Conservation (phyloP, 2,113 vertebrate genomes). For the Anhinga anhinga region DNA sequence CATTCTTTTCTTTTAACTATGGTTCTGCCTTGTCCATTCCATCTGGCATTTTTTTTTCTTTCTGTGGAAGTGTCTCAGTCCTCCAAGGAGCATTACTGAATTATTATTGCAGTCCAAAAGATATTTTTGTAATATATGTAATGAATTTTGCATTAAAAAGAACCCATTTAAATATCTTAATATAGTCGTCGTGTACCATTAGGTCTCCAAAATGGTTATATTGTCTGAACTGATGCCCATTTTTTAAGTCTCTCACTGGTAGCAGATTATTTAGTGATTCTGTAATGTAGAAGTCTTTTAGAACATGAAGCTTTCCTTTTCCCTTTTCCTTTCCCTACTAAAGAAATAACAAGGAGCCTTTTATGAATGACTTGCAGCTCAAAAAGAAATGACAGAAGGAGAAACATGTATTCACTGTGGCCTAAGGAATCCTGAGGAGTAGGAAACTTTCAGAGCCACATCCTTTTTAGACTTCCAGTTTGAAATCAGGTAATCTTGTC, state of each 20-base stretch:
- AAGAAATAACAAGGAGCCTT: not conserved
- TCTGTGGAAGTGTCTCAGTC: not conserved
- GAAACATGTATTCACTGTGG: not conserved
- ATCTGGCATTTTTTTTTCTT: not conserved
- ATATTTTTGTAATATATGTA: not conserved
- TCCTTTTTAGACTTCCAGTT: not conserved
- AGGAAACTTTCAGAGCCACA: not conserved
- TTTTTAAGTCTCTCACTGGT: not conserved
- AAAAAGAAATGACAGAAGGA: not conserved
- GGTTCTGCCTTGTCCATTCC: not conserved
- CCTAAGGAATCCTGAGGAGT: not conserved
- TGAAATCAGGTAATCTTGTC: not conserved
- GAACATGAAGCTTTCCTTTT: not conserved
- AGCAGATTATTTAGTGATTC: not conserved
- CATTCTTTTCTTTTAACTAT: not conserved
- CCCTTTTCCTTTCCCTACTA: not conserved
- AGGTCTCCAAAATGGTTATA: not conserved
- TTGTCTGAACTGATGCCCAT: not conserved
- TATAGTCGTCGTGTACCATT: rapidly evolving
- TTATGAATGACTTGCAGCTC: not conserved
- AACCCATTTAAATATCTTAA: not conserved
- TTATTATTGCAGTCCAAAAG: not conserved
- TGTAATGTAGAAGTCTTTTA: not conserved
- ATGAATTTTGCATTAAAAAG: not conserved
- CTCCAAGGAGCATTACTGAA: not conserved